phyloP scores from a whole-genome alignment of 2,113 vertebrate species.

The Macaca mulatta region DNA sequence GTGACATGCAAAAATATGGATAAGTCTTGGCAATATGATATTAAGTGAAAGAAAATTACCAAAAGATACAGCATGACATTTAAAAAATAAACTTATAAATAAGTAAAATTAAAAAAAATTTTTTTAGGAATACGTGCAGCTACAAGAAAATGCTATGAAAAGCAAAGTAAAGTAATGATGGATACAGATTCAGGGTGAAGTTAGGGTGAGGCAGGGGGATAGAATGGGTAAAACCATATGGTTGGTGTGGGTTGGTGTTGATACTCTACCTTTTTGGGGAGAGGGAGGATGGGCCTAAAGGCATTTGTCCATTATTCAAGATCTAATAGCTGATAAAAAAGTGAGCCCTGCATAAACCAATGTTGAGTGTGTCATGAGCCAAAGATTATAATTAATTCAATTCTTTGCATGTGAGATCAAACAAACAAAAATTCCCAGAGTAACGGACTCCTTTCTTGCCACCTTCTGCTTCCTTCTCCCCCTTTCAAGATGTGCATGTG shows the following conservation, averaged over 20 bases:
- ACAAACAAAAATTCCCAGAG: background rate
- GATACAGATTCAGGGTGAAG: background rate
- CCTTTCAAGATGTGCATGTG: constrained; percentile 31
- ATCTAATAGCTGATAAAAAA: background rate
- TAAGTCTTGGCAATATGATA: background rate
- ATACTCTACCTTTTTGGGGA: background rate
- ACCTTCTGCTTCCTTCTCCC: background rate
- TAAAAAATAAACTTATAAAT: background rate
- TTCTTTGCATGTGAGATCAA: constrained; percentile 39
- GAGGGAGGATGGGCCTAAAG: background rate
- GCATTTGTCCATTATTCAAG: background rate
- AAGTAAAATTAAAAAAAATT: background rate
- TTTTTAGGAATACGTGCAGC: background rate
- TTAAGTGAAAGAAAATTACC: background rate
- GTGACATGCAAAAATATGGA: background rate
- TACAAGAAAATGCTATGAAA: background rate
- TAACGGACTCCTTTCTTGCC: background rate
- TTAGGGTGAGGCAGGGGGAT: background rate
- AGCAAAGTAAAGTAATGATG: background rate
- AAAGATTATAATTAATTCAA: constrained; percentile 10
- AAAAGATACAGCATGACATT: background rate
- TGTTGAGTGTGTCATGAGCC: background rate
- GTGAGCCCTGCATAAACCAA: background rate
- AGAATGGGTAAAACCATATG: background rate
- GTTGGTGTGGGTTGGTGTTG: background rate